Base-by-base conservation (phyloP, 2,113 vertebrate genomes). In the Callipepla squamata region DNA sequence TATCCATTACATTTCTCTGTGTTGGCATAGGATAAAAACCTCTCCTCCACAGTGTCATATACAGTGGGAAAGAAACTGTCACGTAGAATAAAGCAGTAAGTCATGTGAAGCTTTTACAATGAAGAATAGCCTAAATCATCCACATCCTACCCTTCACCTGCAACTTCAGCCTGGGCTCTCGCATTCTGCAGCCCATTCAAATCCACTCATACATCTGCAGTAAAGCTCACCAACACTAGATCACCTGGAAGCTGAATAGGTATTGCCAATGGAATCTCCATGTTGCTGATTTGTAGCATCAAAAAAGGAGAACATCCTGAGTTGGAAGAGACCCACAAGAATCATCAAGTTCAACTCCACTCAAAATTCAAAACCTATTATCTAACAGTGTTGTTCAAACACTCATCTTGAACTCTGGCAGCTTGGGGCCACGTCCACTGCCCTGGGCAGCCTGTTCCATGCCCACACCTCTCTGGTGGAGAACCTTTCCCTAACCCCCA, bases 31-130 rank as follows among this genome's bases (percentile, higher is more conserved):
- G 50, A 85, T 77, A 95, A 80, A 81, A 44, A 95, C 50, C 51
- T 92, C 40, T 92, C 75, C 82, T 30, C 75, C 72, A 70, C 85
- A 87, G 80, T 85, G 87, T 87, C 85, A 91, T 8, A 58, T 89
- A 74, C 73, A 91, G 91, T 66, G 42, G 72, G 61, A 67, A 53
- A 89, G 59, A 87, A 93, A 91, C 16, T 89, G 85, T 82, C 55
- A 87, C 8, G 44, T 78, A 94, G 86, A 92, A 44, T 34, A 81
- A 91, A 58, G 55, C 32, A 58, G 55, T 58, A 58, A 58, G 30
- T 58, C 55, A 58, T n/a, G 38, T 34, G 72, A 91, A 90, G 48
- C 36, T 91, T 89, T 82, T 87, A 91, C 59, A 95, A 89, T 80
- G 63, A 53, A 87, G 87, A 95, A 73, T 20, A 77, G 21, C 62